Conservation (phyloP, 2,888 invertebrate genomes). For the Ctena decussata region DNA sequence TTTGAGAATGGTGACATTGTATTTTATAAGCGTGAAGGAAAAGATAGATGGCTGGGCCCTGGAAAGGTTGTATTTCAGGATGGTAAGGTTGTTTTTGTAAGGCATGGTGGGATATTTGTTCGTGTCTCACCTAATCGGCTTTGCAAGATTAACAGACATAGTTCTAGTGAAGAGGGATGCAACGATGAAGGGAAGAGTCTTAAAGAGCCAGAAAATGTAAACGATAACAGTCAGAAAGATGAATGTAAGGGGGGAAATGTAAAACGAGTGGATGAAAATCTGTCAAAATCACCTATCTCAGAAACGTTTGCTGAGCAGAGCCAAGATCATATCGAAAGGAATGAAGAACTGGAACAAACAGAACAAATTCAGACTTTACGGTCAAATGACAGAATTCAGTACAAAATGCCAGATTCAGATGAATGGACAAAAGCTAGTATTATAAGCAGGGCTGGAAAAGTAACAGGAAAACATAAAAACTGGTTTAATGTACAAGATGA, state of each 20-base stretch:
- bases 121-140: conserved; percentile 68
- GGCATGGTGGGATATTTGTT: conserved; percentile 7
- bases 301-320: not conserved
- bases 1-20: conserved; percentile 64
- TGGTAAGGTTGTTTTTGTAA: not conserved
- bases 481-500: conserved; percentile 51
- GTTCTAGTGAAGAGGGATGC: not conserved
- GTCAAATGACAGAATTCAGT: not conserved
- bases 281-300: not conserved
- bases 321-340: not conserved
- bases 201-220: not conserved
- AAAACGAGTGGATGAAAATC: not conserved
- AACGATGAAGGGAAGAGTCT: not conserved
- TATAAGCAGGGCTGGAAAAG: conserved; percentile 40
- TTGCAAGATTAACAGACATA: not conserved
- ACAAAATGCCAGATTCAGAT: conserved; percentile 6
- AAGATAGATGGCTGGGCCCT: conserved; percentile 36
- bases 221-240: not conserved
- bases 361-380: not conserved
- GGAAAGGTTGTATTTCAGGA: not conserved
- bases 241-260: not conserved
- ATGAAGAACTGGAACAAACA: not conserved
- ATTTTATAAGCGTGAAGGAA: conserved; percentile 64
- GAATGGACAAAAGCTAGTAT: conserved; percentile 37
- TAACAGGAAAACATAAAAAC: conserved; percentile 36